These are phyloP conservation scores for Geodia barretti DNA, from an alignment of 37 sponge, comb jelly and placozoan species.

Conservation along the genomic window DNA sequence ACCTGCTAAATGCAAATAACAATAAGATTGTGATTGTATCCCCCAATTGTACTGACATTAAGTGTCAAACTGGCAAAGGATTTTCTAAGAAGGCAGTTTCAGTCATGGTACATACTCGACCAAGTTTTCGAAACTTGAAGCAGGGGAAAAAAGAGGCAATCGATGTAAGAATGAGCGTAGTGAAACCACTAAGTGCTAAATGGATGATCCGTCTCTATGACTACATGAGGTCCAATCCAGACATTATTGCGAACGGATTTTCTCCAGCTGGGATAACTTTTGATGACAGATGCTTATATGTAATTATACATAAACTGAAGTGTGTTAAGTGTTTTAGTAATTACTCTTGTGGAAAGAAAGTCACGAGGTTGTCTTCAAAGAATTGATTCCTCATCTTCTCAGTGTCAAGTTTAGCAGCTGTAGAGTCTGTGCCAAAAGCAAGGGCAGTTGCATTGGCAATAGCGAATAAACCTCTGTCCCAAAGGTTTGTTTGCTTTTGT, in stretches of 20 bases:
- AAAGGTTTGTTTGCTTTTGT: slow-evolving; percentile 37
- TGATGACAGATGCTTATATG: background rate
- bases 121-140: slow-evolving; percentile 21
- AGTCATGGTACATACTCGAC: slow-evolving; percentile 50
- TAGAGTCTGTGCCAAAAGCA: slow-evolving; percentile 14
- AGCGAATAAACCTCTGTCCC: slow-evolving; percentile 65
- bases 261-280: slow-evolving; percentile 48
- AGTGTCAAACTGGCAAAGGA: slow-evolving; percentile 58
- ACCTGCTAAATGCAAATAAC: slow-evolving; percentile 53
- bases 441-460: slow-evolving; percentile 45
- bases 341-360: background rate
- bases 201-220: slow-evolving; percentile 63
- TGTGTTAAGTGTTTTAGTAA: background rate
- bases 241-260: slow-evolving; percentile 64
- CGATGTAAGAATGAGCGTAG: slow-evolving; percentile 26
- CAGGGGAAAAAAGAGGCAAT: slow-evolving; percentile 10
- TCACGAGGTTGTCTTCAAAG: slow-evolving; percentile 11
- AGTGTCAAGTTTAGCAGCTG: slow-evolving; percentile 17
- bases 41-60: slow-evolving; percentile 43
- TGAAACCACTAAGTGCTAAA: slow-evolving; percentile 56
- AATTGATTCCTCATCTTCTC: slow-evolving; percentile 36
- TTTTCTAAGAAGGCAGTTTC: slow-evolving; percentile 29
- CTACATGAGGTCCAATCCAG: slow-evolving; percentile 36
- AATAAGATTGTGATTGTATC: slow-evolving; percentile 45
- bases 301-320: too few species aligned